Conservation (phyloP, 2,888 invertebrate genomes). For the Petrolisthes cinctipes region DNA sequence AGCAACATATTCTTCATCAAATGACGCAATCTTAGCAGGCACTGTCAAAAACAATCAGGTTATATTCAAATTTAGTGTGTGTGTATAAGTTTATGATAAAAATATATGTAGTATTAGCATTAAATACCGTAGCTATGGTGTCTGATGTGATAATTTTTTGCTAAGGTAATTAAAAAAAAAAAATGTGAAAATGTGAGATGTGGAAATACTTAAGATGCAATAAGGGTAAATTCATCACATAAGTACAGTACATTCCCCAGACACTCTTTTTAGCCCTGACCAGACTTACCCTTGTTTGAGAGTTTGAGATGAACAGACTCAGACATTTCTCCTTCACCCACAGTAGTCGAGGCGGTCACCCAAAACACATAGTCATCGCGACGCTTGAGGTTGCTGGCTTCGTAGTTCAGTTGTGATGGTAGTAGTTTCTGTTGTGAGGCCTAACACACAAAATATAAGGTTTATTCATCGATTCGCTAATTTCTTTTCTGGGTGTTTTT, state of each 20-base stretch:
- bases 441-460: conserved; percentile 23
- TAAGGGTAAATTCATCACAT: no score
- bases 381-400: conserved; percentile 85
- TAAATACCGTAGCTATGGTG: no score
- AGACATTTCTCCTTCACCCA: conserved; percentile 93
- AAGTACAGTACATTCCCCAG: no score
- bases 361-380: conserved; percentile 91
- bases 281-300: conserved; percentile 78
- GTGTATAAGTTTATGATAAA: background rate
- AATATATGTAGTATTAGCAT: background rate
- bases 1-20: conserved; percentile 92
- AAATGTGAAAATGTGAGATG: no score
- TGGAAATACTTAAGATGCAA: no score
- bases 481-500: background rate
- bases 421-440: conserved; percentile 62
- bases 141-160: no score
- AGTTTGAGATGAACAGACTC: conserved; percentile 88
- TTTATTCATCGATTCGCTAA: no score
- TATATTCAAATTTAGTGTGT: background rate
- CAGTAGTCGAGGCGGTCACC: conserved; percentile 93
- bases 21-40: conserved; percentile 93
- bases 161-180: no score
- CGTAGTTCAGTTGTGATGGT: conserved; percentile 83
- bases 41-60: conserved; percentile 73
- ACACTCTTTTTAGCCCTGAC: no score